Evolutionary conservation across 2,797 vertebrate genomes (phyloP).

Genomic region (Rhinophrynus dorsalis): DNA sequence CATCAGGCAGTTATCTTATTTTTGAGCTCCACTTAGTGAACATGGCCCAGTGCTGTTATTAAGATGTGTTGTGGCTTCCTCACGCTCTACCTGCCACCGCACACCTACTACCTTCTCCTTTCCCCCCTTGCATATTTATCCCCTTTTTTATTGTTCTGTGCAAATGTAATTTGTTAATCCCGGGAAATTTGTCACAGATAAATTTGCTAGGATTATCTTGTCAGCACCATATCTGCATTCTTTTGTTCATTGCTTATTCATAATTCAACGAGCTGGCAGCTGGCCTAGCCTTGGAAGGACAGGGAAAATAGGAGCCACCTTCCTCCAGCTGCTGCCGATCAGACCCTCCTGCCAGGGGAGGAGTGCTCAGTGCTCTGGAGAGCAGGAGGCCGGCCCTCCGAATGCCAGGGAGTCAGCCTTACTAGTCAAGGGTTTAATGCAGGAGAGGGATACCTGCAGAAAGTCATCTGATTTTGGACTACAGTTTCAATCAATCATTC

Average conservation of each 20-base stretch:
- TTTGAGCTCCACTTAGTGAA: slow-evolving; percentile 24
- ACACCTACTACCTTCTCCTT: slow-evolving; percentile 40
- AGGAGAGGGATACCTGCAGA: no score
- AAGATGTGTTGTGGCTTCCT: slow-evolving; percentile 36
- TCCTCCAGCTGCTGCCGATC: slow-evolving; percentile 79
- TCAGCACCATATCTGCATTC: slow-evolving; percentile 84
- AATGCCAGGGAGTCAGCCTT: neutral
- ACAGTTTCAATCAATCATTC: no score
- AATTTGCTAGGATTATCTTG: slow-evolving; percentile 89
- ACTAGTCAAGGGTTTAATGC: neutral
- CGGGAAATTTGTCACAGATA: slow-evolving; percentile 87
- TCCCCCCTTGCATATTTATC: slow-evolving; percentile 58
- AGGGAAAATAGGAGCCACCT: slow-evolving; percentile 47
- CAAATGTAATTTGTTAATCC: slow-evolving; percentile 88
- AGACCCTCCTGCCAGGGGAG: slow-evolving; percentile 36
- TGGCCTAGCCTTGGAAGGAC: slow-evolving; percentile 64
- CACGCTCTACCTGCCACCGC: slow-evolving; percentile 41
- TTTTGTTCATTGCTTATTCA: slow-evolving; percentile 88
- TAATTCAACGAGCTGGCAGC: slow-evolving; percentile 84
- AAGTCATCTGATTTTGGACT: no score
- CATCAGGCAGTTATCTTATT: neutral
- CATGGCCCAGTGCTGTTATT: slow-evolving; percentile 31
- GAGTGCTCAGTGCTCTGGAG: neutral
- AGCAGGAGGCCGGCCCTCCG: slow-evolving; percentile 1
- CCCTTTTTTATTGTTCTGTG: slow-evolving; percentile 83